Conservation (phyloP, 2,113 vertebrate species). For the Prunella fulvescens region DNA sequence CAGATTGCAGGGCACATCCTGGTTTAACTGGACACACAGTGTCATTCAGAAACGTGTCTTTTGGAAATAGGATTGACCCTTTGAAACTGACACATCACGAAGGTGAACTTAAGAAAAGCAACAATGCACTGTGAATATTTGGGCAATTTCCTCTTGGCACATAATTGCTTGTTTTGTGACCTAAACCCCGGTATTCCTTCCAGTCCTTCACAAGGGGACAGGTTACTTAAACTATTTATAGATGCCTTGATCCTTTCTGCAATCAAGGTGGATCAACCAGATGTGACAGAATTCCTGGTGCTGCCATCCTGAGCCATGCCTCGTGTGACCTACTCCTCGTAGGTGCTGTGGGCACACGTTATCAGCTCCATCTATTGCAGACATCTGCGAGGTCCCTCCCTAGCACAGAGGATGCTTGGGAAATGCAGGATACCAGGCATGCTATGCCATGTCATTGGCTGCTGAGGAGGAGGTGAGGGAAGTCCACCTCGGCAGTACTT, state of each 20-base stretch:
- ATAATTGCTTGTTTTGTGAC: slow-evolving; percentile 5
- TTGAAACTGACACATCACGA: background rate
- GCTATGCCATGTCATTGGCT: background rate
- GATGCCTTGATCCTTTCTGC: background rate
- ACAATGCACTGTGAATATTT: background rate
- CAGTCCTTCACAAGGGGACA: background rate
- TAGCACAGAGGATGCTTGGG: slow-evolving; percentile 3
- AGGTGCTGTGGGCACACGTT: background rate
- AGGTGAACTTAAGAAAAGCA: background rate
- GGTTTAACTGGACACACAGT: background rate
- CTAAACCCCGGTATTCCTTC: background rate
- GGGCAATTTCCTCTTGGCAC: slow-evolving; percentile 14
- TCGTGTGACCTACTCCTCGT: background rate
- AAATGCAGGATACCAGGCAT: background rate
- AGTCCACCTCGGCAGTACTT: slow-evolving; percentile 5
- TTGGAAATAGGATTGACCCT: background rate
- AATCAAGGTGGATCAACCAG: background rate
- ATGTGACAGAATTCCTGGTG: background rate
- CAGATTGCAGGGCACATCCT: background rate
- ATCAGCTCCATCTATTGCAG: slow-evolving; percentile 52
- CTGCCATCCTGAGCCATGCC: background rate
- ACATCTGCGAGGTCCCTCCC: slow-evolving; percentile 21
- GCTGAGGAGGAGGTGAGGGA: background rate
- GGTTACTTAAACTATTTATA: background rate
- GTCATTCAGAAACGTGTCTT: background rate